A percentile compares a stretch with the other conserved stretches of the same genome.
Evolutionary conservation across 2,797 vertebrate species (phyloP).

Genomic region (Enteromius radiatus): DNA sequence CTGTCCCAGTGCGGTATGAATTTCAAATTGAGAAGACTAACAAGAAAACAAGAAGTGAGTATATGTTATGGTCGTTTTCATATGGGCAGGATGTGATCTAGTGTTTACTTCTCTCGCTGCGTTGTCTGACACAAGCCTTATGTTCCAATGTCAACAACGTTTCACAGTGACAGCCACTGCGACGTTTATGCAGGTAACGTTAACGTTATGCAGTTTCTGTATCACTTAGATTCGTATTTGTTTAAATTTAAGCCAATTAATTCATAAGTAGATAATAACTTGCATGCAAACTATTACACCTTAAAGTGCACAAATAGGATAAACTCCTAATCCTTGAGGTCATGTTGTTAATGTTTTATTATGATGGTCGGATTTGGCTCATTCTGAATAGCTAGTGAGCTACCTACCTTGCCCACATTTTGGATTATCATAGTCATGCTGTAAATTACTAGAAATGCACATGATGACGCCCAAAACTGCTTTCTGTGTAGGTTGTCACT

Average conservation of each 20-base stretch:
- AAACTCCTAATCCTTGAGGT: neutral
- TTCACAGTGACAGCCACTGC: slow-evolving; percentile 14
- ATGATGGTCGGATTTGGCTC: neutral
- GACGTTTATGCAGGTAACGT: neutral
- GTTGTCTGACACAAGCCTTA: neutral
- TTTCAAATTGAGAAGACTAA: slow-evolving; percentile 74
- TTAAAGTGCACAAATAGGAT: neutral
- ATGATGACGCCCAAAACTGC: neutral
- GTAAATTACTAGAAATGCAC: neutral
- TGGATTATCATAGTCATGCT: neutral
- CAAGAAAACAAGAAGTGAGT: slow-evolving; percentile 76
- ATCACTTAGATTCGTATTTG: neutral
- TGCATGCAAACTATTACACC: neutral
- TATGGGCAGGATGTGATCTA: neutral
- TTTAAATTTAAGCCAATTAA: neutral
- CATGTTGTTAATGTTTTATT: neutral
- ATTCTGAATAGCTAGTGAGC: neutral
- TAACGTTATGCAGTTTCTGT: neutral
- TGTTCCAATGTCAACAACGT: slow-evolving; percentile 51
- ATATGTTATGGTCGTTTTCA: neutral
- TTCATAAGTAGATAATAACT: neutral
- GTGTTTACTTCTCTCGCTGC: neutral
- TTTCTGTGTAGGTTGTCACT: neutral
- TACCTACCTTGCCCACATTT: neutral
- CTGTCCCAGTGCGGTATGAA: slow-evolving; percentile 71